Conservation (phyloP, 2,797 vertebrate genomes). For the Neopelma chrysocephalum region DNA sequence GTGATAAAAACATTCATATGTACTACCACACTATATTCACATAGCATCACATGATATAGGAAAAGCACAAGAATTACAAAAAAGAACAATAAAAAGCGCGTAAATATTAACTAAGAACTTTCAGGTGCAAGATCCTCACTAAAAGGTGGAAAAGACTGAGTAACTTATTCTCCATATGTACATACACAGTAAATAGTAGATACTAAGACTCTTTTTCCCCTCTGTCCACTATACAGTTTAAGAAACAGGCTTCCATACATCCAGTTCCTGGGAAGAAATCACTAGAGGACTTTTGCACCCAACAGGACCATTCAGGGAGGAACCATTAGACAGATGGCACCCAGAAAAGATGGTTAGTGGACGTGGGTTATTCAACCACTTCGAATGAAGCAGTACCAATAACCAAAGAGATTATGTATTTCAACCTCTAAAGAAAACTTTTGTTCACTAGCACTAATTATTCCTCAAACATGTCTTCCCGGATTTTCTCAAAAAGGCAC, state of each 20-base stretch:
- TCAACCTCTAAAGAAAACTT: not conserved
- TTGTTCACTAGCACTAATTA: not conserved
- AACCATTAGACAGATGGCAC: not conserved
- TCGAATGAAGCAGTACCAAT: not conserved
- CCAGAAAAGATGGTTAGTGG: not conserved
- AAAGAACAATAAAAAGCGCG: not conserved
- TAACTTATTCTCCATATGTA: not conserved
- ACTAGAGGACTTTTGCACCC: not conserved
- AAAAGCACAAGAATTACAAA: not conserved
- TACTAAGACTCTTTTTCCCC: rapidly evolving
- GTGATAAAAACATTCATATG: not conserved
- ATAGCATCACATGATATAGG: not conserved
- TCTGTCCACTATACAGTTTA: not conserved
- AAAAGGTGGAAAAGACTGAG: not conserved
- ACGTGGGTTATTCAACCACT: not conserved
- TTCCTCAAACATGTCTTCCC: not conserved
- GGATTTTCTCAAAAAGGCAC: not conserved
- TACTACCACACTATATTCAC: not conserved
- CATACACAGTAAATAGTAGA: not conserved
- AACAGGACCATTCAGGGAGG: not conserved
- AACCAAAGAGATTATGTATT: not conserved
- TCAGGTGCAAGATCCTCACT: not conserved
- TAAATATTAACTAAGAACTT: not conserved
- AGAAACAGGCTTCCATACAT: not conserved
- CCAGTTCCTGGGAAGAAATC: not conserved